Percentiles rank a stretch among this genome's conserved stretches.
Evolutionary conservation across 2,797 vertebrate species (phyloP).

Genomic region (Sciurus carolinensis): DNA sequence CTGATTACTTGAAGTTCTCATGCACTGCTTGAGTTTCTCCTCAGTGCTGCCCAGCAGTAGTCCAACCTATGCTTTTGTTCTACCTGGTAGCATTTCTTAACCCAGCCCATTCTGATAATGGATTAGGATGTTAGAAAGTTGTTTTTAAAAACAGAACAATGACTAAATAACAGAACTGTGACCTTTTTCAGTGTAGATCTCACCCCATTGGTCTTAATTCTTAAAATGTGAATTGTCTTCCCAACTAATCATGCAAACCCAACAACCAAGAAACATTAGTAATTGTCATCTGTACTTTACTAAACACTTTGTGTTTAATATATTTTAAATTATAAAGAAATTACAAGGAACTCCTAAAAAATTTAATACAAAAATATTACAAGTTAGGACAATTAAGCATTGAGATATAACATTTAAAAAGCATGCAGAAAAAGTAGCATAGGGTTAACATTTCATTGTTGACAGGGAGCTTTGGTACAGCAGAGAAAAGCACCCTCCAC

Average conservation of each 20-base stretch:
- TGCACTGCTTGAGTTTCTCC: background rate
- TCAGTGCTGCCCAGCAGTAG: background rate
- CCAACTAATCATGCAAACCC: conserved; percentile 74
- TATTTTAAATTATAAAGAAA: conserved; percentile 85
- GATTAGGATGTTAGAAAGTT: background rate
- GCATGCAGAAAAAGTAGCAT: conserved; percentile 75
- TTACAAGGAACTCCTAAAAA: conserved; percentile 86
- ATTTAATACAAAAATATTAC: conserved; percentile 86
- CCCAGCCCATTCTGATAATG: background rate
- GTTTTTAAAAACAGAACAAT: background rate
- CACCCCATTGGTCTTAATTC: background rate
- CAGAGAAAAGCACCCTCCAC: conserved; percentile 77
- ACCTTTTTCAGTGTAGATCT: background rate
- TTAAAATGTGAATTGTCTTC: conserved; percentile 59
- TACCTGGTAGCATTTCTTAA: background rate
- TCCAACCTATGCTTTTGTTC: background rate
- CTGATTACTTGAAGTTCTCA: background rate
- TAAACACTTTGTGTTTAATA: conserved; percentile 85
- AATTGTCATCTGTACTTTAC: conserved; percentile 81
- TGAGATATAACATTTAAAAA: conserved; percentile 79
- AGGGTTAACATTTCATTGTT: conserved; percentile 82
- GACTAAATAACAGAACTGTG: background rate
- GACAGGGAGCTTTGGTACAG: conserved; percentile 72
- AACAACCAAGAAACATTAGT: conserved; percentile 81
- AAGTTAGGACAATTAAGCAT: conserved; percentile 83